These are phyloP conservation scores for Hippocampus zosterae DNA, from an alignment of 2,113 vertebrate species.

Conservation along the genomic window DNA sequence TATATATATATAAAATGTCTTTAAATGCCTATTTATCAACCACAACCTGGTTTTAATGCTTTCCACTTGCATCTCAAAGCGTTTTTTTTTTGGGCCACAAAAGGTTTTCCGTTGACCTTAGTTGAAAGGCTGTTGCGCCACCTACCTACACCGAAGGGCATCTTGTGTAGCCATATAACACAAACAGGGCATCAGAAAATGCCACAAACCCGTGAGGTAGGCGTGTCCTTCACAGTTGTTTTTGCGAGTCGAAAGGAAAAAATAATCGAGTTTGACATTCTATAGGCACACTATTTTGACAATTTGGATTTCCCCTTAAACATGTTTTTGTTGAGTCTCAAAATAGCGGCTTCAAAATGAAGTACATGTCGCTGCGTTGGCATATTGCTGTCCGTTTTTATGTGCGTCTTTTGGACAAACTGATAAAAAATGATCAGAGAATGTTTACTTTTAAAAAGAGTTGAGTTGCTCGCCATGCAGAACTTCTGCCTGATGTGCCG, in stretches of 20 bases:
- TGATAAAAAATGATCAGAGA: too few species aligned
- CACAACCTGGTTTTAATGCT: background rate
- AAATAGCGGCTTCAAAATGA: too few species aligned
- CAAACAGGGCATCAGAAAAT: conserved; percentile 5
- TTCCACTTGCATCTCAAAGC: conserved; percentile 1
- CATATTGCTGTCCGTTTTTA: too few species aligned
- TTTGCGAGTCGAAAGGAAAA: background rate
- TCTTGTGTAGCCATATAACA: background rate
- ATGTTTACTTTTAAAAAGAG: too few species aligned
- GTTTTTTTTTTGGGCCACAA: background rate
- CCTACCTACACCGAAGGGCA: background rate
- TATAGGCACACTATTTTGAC: too few species aligned
- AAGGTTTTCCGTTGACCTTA: background rate
- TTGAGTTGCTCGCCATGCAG: background rate
- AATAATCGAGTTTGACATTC: background rate
- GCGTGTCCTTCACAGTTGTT: background rate
- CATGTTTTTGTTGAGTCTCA: too few species aligned
- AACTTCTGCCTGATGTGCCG: background rate
- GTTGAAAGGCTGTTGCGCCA: background rate
- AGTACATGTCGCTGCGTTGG: too few species aligned
- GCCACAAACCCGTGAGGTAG: background rate
- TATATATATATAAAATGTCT: too few species aligned
- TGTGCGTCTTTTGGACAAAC: too few species aligned
- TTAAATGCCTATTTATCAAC: background rate
- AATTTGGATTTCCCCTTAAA: too few species aligned